A percentile compares a stretch with the other conserved stretches of the same genome.
Conservation (phyloP, 2,888 invertebrate species). For the Chromoteleia sp. region DNA sequence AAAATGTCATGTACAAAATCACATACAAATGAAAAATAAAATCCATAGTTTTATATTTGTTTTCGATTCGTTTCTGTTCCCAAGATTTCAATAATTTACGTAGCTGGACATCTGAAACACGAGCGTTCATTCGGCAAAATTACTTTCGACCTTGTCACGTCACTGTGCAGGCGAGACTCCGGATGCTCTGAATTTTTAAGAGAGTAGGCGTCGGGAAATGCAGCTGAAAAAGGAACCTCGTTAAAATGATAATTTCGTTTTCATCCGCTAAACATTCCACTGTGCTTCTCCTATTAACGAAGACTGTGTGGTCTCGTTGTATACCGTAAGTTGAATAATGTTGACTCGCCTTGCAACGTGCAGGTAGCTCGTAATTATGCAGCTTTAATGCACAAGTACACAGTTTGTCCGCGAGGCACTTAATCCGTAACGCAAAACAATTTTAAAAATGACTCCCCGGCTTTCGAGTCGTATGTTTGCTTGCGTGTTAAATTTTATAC, state of each 20-base stretch:
- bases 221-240: conserved; percentile 38
- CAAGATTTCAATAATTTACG: conserved; percentile 1
- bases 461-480: conserved; percentile 8
- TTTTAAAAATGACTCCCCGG: conserved; percentile 12
- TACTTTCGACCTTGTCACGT: not conserved
- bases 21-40: too few species aligned
- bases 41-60: too few species aligned
- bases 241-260: conserved; percentile 61
- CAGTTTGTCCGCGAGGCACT: conserved; percentile 48
- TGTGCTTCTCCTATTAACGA: conserved; percentile 40
- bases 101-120: not conserved
- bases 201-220: conserved; percentile 21
- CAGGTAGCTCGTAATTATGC: conserved; percentile 50
- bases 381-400: conserved; percentile 51
- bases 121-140: not conserved
- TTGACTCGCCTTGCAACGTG: conserved; percentile 39
- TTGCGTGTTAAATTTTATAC: not conserved
- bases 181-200: conserved; percentile 25
- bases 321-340: conserved; percentile 48
- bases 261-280: conserved; percentile 54
- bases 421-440: conserved; percentile 43
- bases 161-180: not conserved
- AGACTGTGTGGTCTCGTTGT: conserved; percentile 29
- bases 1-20: conserved; percentile 13
- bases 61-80: not conserved